Percentiles rank a stretch among this genome's conserved stretches.
These are phyloP conservation scores for Patella ulyssiponensis DNA, from an alignment of 2,888 invertebrate species.

Conservation along the genomic window DNA sequence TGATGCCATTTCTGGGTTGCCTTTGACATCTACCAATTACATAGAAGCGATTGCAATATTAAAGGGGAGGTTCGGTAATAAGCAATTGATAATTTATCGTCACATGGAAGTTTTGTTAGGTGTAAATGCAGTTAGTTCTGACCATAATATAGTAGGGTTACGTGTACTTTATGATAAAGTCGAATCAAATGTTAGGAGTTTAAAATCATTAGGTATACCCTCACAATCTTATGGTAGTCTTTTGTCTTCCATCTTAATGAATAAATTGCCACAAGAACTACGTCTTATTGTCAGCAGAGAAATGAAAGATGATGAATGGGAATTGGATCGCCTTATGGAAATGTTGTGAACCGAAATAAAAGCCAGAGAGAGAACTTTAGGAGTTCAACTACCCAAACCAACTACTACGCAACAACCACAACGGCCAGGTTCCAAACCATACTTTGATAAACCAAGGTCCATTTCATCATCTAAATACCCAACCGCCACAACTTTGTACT, in stretches of 20 bases:
- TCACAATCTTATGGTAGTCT: background rate
- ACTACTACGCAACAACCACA: too few relatives aligned
- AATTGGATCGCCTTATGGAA: background rate
- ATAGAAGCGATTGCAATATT: background rate
- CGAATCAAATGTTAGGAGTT: background rate
- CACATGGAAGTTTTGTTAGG: background rate
- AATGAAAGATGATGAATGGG: background rate
- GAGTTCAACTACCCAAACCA: too few relatives aligned
- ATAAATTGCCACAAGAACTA: background rate
- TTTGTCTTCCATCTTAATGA: background rate
- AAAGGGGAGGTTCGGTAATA: background rate
- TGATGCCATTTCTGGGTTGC: conserved; percentile 10
- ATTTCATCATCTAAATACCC: too few relatives aligned
- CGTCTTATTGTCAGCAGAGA: background rate
- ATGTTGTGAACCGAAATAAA: background rate
- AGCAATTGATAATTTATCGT: background rate
- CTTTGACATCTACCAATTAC: background rate
- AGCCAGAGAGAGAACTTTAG: background rate
- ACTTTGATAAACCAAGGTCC: too few relatives aligned
- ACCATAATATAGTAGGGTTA: background rate
- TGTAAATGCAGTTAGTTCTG: background rate
- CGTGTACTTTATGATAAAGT: background rate
- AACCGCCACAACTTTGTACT: too few relatives aligned
- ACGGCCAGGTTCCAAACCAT: too few relatives aligned
- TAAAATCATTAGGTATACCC: background rate